Evolutionary conservation across 2,113 vertebrate genomes (phyloP), one percentile per base, ranked within the genome.

Genomic region (Mormoops blainvillei): DNA sequence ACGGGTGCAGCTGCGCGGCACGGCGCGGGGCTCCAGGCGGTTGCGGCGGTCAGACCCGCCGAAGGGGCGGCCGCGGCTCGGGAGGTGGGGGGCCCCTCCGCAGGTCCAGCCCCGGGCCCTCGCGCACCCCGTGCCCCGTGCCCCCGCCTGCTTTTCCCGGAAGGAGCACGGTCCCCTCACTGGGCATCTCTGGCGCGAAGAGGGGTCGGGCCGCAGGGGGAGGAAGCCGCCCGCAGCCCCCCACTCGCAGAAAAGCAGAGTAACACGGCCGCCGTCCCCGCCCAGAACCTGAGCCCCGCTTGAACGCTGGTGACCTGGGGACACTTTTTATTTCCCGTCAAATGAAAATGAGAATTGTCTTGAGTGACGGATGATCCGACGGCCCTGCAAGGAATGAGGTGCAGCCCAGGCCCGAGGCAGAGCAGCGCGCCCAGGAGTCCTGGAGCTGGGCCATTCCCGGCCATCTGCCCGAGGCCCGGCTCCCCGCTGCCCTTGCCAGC

Each of bases 381-480:
- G 16, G 12, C 16, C 41, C 71, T 92, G 89, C 65, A 41, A 56
- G 89, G 50, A 43, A 19, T 2, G 45, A 58, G 22, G 28, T 6
- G 0, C 77, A n/a, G 58, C 41, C 91, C 91, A 8, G 74, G 67
- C 38, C 93, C 18, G 68, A 45, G 58, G 22, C 41, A 58, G 20
- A 80, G 9, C 0, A 1, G 24, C 11, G 10, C 3, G 9, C 13
- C 0, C 38, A 0, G 1, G 41, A 1, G 50, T 13, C 77, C 58
- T 74, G 4, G n/a, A 3, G 20, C n/a, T n/a, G n/a, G n/a, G n/a
- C n/a, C n/a, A n/a, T n/a, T n/a, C n/a, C n/a, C n/a, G n/a, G n/a
- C n/a, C n/a, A n/a, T n/a, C n/a, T n/a, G n/a, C n/a, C n/a, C n/a
- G n/a, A n/a, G n/a, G n/a, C n/a, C n/a, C n/a, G n/a, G n/a, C n/a